These are phyloP conservation scores for Empis livida DNA, from an alignment of 2,888 invertebrate species.

Conservation along the genomic window DNA sequence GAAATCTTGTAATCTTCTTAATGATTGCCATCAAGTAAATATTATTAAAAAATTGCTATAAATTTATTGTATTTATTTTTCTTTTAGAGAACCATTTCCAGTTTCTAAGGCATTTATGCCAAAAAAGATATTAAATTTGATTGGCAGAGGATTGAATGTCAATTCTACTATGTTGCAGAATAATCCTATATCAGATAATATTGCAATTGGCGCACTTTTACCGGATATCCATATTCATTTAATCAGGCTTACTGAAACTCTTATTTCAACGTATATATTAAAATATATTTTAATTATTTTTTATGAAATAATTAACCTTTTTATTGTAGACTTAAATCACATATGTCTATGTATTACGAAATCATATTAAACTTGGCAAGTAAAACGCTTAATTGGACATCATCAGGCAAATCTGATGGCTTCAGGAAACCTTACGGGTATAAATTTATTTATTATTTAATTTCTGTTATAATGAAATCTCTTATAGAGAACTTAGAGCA, in stretches of 20 bases:
- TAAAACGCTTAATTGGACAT: conserved; percentile 24
- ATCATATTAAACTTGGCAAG: conserved; percentile 17
- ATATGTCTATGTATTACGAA: conserved; percentile 19
- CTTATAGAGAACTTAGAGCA: conserved; percentile 13
- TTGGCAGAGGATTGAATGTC: conserved; percentile 22
- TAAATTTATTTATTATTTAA: neutral
- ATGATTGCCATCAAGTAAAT: conserved; percentile 17
- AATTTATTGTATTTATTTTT: neutral
- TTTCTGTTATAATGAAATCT: neutral
- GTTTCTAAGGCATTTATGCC: conserved; percentile 21
- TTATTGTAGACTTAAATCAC: conserved; percentile 15
- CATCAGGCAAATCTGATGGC: conserved; percentile 16
- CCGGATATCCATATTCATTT: conserved; percentile 21
- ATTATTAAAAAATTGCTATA: neutral
- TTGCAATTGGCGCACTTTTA: conserved; percentile 20
- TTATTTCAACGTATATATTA: conserved; percentile 19
- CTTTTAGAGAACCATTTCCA: conserved; percentile 24
- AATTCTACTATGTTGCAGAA: conserved; percentile 19
- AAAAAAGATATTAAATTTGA: conserved; percentile 21
- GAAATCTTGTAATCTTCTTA: conserved; percentile 18
- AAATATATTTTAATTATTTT: neutral
- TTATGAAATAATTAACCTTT: neutral
- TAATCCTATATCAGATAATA: conserved; percentile 22
- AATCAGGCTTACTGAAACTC: conserved; percentile 17
- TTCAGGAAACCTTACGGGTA: conserved; percentile 20